A percentile compares a stretch with the other conserved stretches of the same genome.
phyloP scores from a whole-genome alignment of 2,888 invertebrate genomes.

The Drosophila bunnanda region DNA sequence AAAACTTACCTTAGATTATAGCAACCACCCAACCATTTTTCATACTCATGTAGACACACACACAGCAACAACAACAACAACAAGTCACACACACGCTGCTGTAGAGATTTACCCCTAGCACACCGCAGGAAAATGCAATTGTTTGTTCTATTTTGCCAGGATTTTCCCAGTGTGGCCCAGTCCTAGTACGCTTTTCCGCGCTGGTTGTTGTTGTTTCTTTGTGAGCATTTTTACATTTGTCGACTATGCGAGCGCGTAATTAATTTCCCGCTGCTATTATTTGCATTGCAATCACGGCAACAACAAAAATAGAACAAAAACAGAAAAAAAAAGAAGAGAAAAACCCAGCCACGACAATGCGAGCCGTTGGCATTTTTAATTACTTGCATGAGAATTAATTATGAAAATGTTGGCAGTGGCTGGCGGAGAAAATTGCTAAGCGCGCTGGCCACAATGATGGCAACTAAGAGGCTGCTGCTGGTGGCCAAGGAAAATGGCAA shows the following conservation, averaged over 20 bases:
- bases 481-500: neutral
- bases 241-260: constrained; percentile 60
- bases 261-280: constrained; percentile 64
- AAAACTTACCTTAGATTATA: constrained; percentile 17
- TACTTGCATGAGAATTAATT: constrained; percentile 73
- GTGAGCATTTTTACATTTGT: constrained; percentile 38
- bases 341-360: constrained; percentile 58
- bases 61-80: neutral
- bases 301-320: constrained; percentile 26
- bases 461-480: constrained; percentile 3
- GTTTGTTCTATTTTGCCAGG: constrained; percentile 31
- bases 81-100: neutral
- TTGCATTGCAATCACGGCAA: constrained; percentile 47
- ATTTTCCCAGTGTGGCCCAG: constrained; percentile 14
- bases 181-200: neutral
- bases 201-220: constrained; percentile 33
- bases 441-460: constrained; percentile 16
- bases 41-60: neutral
- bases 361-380: constrained; percentile 73
- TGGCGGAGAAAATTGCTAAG: constrained; percentile 14
- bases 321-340: constrained; percentile 41
- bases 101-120: neutral
- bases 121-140: constrained; percentile 31
- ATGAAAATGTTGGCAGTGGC: constrained; percentile 45
- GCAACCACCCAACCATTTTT: neutral